Percentiles rank a stretch among this genome's conserved stretches.
Conservation (phyloP, 2,797 vertebrate genomes). For the Sternarchorhynchus goeldii region DNA sequence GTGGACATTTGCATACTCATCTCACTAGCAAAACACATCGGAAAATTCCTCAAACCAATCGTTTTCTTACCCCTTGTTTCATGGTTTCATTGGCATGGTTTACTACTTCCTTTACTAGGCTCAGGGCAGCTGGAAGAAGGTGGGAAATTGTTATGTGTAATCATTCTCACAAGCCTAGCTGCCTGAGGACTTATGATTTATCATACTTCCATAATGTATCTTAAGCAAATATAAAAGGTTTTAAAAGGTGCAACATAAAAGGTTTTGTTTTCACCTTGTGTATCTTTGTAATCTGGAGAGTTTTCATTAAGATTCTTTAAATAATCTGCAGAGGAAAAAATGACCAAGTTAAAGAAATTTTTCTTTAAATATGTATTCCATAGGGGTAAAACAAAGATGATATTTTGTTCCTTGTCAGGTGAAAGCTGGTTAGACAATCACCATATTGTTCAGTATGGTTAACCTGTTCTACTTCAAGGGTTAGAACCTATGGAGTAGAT, state of each 20-base stretch:
- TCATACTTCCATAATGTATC: neutral
- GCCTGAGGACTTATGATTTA: too few relatives aligned
- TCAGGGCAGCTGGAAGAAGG: constrained; percentile 82
- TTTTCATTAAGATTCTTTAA: constrained; percentile 89
- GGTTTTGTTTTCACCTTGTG: constrained; percentile 80
- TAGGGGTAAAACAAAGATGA: neutral
- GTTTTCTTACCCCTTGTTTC: constrained; percentile 90
- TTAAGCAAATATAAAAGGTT: too few relatives aligned
- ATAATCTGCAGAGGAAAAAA: constrained; percentile 81
- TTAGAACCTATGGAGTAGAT: neutral
- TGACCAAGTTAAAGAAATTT: neutral
- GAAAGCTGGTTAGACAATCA: too few relatives aligned
- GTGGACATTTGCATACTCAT: constrained; percentile 1
- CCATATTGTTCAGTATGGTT: too few relatives aligned
- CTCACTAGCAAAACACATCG: neutral
- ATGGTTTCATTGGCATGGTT: constrained; percentile 97
- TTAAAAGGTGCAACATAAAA: constrained; percentile 1
- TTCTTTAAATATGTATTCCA: neutral
- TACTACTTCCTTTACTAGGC: constrained; percentile 92
- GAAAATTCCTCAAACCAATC: neutral
- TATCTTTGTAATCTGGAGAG: constrained; percentile 88
- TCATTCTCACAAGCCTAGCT: neutral
- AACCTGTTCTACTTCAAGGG: neutral
- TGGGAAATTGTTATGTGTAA: neutral
- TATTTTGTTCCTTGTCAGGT: too few relatives aligned